phyloP scores from a whole-genome alignment of 2,113 vertebrate genomes.

The Xiphias gladius region DNA sequence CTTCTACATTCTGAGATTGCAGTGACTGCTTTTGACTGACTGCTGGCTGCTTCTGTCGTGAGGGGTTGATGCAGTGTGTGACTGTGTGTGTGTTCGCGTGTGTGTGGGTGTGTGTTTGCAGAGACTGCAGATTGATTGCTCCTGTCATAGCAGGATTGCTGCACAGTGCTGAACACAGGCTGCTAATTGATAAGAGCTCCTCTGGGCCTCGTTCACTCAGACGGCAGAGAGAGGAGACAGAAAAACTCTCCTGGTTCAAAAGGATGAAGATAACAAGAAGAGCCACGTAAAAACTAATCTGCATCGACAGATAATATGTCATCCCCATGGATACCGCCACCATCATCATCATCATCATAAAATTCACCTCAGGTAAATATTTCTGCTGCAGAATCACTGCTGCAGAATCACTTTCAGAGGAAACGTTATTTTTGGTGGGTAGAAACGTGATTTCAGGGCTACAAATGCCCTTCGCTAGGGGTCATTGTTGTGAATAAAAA shows the following conservation, averaged over 20 bases:
- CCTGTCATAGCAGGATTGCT: conserved; percentile 67
- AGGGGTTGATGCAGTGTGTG: conserved; percentile 10
- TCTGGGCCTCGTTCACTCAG: conserved; percentile 52
- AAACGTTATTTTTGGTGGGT: neutral
- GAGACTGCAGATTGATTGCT: conserved; percentile 67
- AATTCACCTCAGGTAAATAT: conserved; percentile 17
- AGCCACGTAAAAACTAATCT: conserved; percentile 8
- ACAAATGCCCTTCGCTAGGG: too few relatives aligned
- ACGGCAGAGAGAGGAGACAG: conserved; percentile 39
- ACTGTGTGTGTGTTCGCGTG: conserved; percentile 25
- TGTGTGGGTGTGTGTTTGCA: conserved; percentile 18
- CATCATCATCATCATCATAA: neutral
- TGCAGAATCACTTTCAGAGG: neutral
- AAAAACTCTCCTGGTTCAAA: conserved; percentile 46
- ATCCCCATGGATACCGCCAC: neutral
- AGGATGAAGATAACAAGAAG: neutral
- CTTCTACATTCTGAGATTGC: too few relatives aligned
- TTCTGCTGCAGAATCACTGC: neutral
- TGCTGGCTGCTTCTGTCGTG: conserved; percentile 17
- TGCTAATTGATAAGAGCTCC: conserved; percentile 70
- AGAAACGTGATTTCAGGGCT: neutral
- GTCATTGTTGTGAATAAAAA: too few relatives aligned
- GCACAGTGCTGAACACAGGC: conserved; percentile 58
- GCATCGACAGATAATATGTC: conserved; percentile 1
- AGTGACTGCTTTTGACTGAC: too few relatives aligned